Evolutionary conservation across 2,888 invertebrate species (phyloP), one percentile per base, ranked within the genome.

Genomic region (Oscheius onirici): DNA sequence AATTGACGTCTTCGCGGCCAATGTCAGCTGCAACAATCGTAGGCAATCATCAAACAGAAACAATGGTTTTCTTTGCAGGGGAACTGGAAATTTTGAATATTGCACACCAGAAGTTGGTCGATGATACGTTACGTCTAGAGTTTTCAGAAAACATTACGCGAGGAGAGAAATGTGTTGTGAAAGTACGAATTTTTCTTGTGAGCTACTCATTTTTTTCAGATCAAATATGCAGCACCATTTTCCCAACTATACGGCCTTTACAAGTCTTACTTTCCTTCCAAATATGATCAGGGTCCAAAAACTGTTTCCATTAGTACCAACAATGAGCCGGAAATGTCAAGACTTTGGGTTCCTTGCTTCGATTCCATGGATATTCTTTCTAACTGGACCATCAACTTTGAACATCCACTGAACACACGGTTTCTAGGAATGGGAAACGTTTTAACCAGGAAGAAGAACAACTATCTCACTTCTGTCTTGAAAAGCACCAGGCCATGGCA

Each of bases 211-310:
- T 17, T 13, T 46, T 46, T 49, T 49, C 52, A 68, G 68, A 57
- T 68, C 13, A 28, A 58, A 24, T 68, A 57, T 57, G 43, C 17
- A n/a, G 68, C 68, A 6, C 68, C 55, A 6, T 49, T 55, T 20
- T 49, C 55, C 26, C 43, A 57, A 11, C 46, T 57, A 3, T 68
- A 46, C 17, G 68, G 68, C 1, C 20, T 68, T 26, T 68, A 57
- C 26, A 55, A 58, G 34, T 68, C 68, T 17, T 68, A 46, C 28
- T 68, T 41, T 20, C 68, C 68, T 17, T 57, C 68, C 10, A 55
- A 68, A 44, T 57, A 46, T 44, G 49, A 44, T n/a, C 2, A 17
- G 3, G 68, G 17, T 5, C 15, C 20, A 5, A 41, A 57, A 28
- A 28, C 54, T 26, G 41, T 68, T 17, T 34, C 55, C 3, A 26